A percentile compares a stretch with the other conserved stretches of the same genome.
These are phyloP conservation scores for Coilia nasus DNA, from an alignment of 2,797 vertebrate species.

Conservation along the genomic window DNA sequence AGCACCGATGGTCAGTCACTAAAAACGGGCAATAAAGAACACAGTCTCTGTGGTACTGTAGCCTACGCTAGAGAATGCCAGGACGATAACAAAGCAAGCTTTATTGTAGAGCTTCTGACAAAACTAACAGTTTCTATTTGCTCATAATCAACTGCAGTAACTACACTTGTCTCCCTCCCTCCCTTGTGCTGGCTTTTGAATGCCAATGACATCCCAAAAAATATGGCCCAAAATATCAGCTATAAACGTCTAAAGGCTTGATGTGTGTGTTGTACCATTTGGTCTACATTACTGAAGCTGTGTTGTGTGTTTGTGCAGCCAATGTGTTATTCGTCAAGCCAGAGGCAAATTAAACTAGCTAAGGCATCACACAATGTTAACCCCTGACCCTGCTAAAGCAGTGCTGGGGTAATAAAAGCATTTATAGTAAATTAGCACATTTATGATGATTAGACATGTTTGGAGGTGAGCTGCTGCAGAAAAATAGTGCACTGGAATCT, in stretches of 20 bases:
- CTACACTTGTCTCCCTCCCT: background rate
- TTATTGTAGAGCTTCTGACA: background rate
- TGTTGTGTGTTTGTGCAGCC: conserved; percentile 42
- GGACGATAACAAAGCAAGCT: background rate
- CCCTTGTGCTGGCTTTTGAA: background rate
- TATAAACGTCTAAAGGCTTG: background rate
- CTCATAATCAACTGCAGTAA: background rate
- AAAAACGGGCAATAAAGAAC: background rate
- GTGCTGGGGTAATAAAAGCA: conserved; percentile 50
- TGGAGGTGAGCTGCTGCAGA: conserved; percentile 21
- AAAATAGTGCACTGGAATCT: background rate
- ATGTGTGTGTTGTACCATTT: conserved; percentile 4
- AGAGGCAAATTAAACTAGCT: conserved; percentile 49
- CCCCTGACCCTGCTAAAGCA: conserved; percentile 48
- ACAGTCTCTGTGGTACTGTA: background rate
- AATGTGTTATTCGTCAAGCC: conserved; percentile 41
- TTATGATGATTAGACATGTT: conserved; percentile 39
- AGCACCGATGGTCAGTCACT: background rate
- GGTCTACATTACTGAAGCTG: conserved; percentile 24
- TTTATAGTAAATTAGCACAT: conserved; percentile 53
- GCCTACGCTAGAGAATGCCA: background rate
- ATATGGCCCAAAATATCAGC: background rate
- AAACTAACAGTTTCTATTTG: background rate
- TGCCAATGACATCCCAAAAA: background rate
- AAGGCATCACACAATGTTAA: conserved; percentile 47